Percentiles rank a stretch among this genome's conserved stretches.
These are phyloP conservation scores for Cephus runcator DNA, from an alignment of 2,888 invertebrate species.

Conservation along the genomic window DNA sequence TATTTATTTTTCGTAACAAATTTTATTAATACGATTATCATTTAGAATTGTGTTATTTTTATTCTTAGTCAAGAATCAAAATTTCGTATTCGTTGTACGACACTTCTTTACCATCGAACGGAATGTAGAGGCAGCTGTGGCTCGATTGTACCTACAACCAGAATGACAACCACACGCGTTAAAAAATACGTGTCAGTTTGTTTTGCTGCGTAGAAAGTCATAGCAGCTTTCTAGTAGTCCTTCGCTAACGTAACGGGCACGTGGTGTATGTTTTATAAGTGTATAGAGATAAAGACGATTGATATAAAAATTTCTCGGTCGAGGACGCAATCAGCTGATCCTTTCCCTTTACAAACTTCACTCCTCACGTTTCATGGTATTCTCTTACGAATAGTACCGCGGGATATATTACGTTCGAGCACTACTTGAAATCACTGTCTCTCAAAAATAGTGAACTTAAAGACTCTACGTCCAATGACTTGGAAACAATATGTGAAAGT, in stretches of 20 bases:
- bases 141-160: constrained; percentile 56
- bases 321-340: too few relatives aligned
- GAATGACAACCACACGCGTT: neutral
- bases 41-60: neutral
- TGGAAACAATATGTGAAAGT: neutral
- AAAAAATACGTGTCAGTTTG: constrained; percentile 6
- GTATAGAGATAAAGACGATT: too few relatives aligned
- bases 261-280: neutral
- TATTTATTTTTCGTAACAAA: neutral
- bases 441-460: too few relatives aligned
- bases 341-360: too few relatives aligned
- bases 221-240: neutral
- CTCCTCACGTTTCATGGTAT: too few relatives aligned
- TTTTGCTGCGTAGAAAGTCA: neutral
- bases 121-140: constrained; percentile 63
- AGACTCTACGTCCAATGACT: constrained; percentile 8
- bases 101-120: constrained; percentile 73
- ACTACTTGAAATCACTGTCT: too few relatives aligned
- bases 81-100: constrained; percentile 76
- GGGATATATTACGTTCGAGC: too few relatives aligned
- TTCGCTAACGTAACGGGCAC: neutral
- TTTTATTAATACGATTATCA: neutral
- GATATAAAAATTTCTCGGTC: too few relatives aligned
- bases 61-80: constrained; percentile 67
- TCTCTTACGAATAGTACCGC: too few relatives aligned